Conservation (phyloP, 1,140 invertebrate species). For the Acarapis woodi region DNA sequence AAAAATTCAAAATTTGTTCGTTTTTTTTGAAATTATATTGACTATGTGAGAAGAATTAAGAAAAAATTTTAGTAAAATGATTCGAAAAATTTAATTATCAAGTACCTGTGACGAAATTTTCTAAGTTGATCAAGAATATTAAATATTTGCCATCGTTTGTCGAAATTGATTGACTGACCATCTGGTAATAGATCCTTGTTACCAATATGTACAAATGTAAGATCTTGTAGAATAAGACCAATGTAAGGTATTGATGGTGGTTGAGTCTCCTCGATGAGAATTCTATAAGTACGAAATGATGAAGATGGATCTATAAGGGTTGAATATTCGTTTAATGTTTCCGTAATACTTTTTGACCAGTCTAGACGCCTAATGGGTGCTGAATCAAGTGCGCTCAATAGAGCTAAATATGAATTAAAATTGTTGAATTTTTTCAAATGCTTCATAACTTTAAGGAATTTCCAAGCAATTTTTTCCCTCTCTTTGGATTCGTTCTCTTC, state of each 20-base stretch:
- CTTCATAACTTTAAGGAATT: conserved; percentile 98
- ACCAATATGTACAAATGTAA: conserved; percentile 94
- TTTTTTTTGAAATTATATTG: conserved; percentile 21
- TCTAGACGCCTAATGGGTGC: conserved; percentile 75
- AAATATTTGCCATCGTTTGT: conserved; percentile 91
- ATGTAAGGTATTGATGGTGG: conserved; percentile 96
- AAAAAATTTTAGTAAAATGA: neutral
- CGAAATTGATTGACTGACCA: conserved; percentile 50
- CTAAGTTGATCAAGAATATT: conserved; percentile 93
- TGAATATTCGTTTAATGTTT: conserved; percentile 56
- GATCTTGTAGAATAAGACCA: conserved; percentile 84
- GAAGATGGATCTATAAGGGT: conserved; percentile 80
- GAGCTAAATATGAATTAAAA: conserved; percentile 89
- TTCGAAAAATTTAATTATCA: conserved; percentile 10
- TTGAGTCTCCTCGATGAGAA: conserved; percentile 66
- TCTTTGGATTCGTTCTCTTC: conserved; percentile 58
- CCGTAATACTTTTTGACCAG: conserved; percentile 66
- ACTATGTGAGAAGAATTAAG: conserved; percentile 8
- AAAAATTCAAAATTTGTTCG: conserved; percentile 71
- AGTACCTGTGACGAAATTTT: conserved; percentile 70
- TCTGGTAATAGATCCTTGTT: conserved; percentile 64
- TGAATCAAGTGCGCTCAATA: conserved; percentile 82
- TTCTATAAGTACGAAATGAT: conserved; percentile 77
- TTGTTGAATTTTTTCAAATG: conserved; percentile 85
- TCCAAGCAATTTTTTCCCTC: conserved; percentile 77